Percentiles rank a stretch among this genome's conserved stretches.
phyloP scores from a whole-genome alignment of 2,888 invertebrate species.

The Drosophila atripex region DNA sequence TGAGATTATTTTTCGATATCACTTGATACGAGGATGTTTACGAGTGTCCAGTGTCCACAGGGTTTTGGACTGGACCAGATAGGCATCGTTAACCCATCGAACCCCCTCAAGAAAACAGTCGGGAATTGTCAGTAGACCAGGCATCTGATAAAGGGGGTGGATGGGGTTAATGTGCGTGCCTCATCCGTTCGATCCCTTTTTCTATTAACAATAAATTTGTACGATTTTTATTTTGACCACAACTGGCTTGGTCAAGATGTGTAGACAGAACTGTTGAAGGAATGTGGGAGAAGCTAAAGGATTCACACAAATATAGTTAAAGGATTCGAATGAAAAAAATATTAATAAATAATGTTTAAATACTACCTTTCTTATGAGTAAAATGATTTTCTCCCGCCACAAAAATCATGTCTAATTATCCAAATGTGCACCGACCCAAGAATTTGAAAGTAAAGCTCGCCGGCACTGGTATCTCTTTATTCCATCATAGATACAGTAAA shows the following conservation, averaged over 20 bases:
- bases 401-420: slow-evolving; percentile 40
- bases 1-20: slow-evolving; percentile 80
- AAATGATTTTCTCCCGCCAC: background rate
- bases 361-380: background rate
- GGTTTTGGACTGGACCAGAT: slow-evolving; percentile 48
- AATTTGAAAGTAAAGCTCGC: slow-evolving; percentile 9
- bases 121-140: too few relatives aligned
- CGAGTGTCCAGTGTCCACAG: slow-evolving; percentile 63
- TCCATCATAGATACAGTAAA: slow-evolving; percentile 36
- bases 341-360: background rate
- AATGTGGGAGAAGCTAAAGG: background rate
- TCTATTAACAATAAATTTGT: slow-evolving; percentile 82
- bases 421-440: slow-evolving; percentile 28
- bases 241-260: slow-evolving; percentile 44
- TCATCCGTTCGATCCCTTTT: slow-evolving; percentile 68
- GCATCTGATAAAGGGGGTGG: background rate
- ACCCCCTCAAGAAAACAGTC: slow-evolving; percentile 6
- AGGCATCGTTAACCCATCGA: slow-evolving; percentile 59
- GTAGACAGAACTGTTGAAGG: slow-evolving; percentile 10
- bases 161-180: slow-evolving; percentile 50
- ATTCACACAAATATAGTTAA: background rate
- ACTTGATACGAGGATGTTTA: slow-evolving; percentile 72
- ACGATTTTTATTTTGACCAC: slow-evolving; percentile 59
- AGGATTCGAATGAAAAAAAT: background rate
- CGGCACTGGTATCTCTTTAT: slow-evolving; percentile 30